Conservation (phyloP, 2,888 invertebrate species). For the Cosmia pyralina region DNA sequence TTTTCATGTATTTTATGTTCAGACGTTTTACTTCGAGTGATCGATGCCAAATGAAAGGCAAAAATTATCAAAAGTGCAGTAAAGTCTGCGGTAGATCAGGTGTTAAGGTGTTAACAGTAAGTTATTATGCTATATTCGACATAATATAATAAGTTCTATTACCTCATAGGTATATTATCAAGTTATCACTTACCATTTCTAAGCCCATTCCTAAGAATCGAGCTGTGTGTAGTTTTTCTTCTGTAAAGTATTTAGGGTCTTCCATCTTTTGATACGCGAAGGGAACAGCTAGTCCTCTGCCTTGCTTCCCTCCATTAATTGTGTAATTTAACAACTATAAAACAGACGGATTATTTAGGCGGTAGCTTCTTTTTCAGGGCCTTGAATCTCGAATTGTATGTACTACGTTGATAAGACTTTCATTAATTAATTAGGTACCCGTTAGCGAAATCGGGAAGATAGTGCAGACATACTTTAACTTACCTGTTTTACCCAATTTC, state of each 20-base stretch:
- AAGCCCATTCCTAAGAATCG: slow-evolving; percentile 45
- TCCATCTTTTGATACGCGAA: slow-evolving; percentile 45
- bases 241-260: slow-evolving; percentile 33
- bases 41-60: not conserved
- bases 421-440: too few species aligned
- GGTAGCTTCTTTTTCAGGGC: not conserved
- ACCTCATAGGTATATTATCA: not conserved
- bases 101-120: not conserved
- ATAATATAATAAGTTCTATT: not conserved
- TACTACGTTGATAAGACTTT: too few species aligned
- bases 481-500: slow-evolving; percentile 34
- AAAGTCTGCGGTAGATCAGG: not conserved
- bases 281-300: slow-evolving; percentile 27
- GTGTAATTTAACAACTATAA: slow-evolving; percentile 45
- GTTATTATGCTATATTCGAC: not conserved
- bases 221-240: slow-evolving; percentile 42
- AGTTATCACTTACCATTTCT: slow-evolving; percentile 45
- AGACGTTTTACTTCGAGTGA: not conserved
- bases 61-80: not conserved
- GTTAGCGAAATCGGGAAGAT: not conserved
- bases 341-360: not conserved
- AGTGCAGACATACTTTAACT: not conserved
- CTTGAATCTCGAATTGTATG: not conserved
- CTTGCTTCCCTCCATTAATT: slow-evolving; percentile 17
- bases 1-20: not conserved